A percentile compares a stretch with the other conserved stretches of the same genome.
phyloP scores from a whole-genome alignment of 2,888 invertebrate species.

The Sericinus montela region DNA sequence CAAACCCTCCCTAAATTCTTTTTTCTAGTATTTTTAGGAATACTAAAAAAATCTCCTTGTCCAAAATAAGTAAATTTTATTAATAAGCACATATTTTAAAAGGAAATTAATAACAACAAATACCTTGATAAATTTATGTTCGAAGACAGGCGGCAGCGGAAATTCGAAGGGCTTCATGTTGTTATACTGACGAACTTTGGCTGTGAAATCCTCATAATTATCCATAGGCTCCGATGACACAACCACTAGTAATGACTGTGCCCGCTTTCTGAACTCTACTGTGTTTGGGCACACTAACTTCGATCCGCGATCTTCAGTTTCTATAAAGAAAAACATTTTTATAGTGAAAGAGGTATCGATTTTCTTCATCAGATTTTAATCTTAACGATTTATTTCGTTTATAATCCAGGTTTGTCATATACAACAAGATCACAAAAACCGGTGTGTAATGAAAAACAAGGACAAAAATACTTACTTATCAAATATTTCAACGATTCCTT shows the following conservation, averaged over 20 bases:
- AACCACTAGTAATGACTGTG: slow-evolving; percentile 91
- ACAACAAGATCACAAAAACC: too few species aligned
- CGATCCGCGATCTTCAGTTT: slow-evolving; percentile 63
- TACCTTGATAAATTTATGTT: slow-evolving; percentile 73
- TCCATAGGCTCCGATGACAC: slow-evolving; percentile 90
- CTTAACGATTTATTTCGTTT: too few species aligned
- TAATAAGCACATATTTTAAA: too few species aligned
- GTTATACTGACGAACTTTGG: slow-evolving; percentile 89
- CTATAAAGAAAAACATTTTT: slow-evolving; percentile 30
- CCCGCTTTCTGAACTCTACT: slow-evolving; percentile 82
- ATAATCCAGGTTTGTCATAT: too few species aligned
- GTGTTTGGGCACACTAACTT: slow-evolving; percentile 79
- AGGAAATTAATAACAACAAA: too few species aligned
- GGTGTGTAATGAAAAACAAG: too few species aligned
- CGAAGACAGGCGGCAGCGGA: slow-evolving; percentile 80
- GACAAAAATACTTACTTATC: slow-evolving; percentile 82
- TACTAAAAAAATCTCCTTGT: too few species aligned
- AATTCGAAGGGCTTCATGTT: slow-evolving; percentile 90
- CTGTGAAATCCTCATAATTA: slow-evolving; percentile 87
- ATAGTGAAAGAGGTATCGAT: too few species aligned
- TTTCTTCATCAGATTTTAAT: too few species aligned
- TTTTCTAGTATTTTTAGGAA: too few species aligned
- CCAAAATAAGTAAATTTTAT: too few species aligned
- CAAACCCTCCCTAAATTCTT: too few species aligned
- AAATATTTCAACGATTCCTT: slow-evolving; percentile 88